phyloP scores from a whole-genome alignment of 2,113 vertebrate species.

The Protomyctophum bolini region DNA sequence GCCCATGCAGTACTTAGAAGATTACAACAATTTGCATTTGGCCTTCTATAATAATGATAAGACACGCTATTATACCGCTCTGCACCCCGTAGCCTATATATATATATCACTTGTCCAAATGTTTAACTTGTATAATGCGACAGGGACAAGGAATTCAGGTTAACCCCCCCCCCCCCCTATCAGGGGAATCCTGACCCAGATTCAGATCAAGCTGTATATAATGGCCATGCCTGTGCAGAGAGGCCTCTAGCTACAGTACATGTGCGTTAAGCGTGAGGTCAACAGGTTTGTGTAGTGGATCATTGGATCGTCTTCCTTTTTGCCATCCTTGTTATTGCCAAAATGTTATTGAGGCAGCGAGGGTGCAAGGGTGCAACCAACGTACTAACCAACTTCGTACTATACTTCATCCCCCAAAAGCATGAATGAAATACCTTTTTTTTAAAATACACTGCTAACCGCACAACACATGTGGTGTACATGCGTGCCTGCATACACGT shows the following conservation, averaged over 20 bases:
- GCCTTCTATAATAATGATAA: too few species aligned
- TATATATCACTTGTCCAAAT: too few species aligned
- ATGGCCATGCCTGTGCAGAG: constrained; percentile 4
- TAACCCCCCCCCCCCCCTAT: constrained; percentile 14
- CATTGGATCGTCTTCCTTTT: constrained; percentile 48
- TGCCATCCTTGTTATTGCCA: constrained; percentile 25
- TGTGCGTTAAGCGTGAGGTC: constrained; percentile 39
- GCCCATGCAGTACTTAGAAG: too few species aligned
- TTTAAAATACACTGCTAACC: neutral
- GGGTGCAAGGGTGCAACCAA: too few species aligned
- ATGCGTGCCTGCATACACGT: neutral
- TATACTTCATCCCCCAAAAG: neutral
- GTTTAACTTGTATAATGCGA: too few species aligned
- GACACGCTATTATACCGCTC: too few species aligned
- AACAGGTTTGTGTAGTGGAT: constrained; percentile 52
- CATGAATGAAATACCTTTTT: neutral
- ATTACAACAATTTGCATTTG: too few species aligned
- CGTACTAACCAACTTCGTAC: neutral
- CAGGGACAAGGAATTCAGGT: too few species aligned
- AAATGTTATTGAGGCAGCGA: constrained; percentile 30
- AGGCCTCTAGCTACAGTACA: too few species aligned
- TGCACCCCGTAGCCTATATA: too few species aligned
- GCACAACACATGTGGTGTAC: neutral
- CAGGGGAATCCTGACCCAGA: constrained; percentile 59
- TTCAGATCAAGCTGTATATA: constrained; percentile 4